A percentile compares a stretch with the other conserved stretches of the same genome.
These are phyloP conservation scores for Anagyrus pseudococci DNA, from an alignment of 2,888 invertebrate genomes.

Conservation along the genomic window DNA sequence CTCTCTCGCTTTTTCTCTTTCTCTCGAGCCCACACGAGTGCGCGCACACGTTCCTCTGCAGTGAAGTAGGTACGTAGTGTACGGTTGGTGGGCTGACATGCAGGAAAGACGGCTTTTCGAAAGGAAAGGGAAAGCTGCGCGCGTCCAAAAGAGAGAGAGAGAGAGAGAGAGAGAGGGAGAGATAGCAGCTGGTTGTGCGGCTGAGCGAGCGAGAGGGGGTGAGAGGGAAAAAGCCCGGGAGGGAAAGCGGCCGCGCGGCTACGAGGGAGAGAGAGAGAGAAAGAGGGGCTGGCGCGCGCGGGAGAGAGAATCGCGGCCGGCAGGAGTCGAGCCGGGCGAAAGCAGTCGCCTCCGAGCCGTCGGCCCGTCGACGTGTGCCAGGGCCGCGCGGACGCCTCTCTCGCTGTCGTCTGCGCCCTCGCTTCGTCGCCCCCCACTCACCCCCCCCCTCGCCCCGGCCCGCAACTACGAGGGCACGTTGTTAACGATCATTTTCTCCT, in stretches of 20 bases:
- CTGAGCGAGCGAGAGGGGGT: constrained; percentile 11
- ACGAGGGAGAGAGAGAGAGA: constrained; percentile 14
- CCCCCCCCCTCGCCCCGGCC: too few species aligned
- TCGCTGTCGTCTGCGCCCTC: constrained; percentile 2
- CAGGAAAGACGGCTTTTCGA: too few species aligned
- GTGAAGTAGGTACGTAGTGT: too few species aligned
- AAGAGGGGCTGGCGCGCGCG: constrained; percentile 43
- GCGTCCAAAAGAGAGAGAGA: constrained; percentile 15
- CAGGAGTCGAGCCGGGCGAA: constrained; percentile 51
- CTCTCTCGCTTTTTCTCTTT: too few species aligned
- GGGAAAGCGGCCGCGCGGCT: constrained; percentile 2
- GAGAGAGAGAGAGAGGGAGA: constrained; percentile 10
- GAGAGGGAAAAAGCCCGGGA: too few species aligned
- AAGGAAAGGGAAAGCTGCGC: constrained; percentile 1
- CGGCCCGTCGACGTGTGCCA: constrained; percentile 49
- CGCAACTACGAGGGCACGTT: too few species aligned
- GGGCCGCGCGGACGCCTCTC: constrained; percentile 41
- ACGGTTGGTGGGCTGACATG: too few species aligned
- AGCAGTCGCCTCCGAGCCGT: constrained; percentile 56
- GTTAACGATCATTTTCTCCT: too few species aligned
- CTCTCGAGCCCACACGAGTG: too few species aligned
- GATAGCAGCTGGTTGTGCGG: neutral
- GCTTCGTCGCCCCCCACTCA: too few species aligned
- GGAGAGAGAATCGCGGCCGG: constrained; percentile 49
- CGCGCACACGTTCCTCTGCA: too few species aligned